Conservation (phyloP, 2,113 vertebrate genomes). For the Urocolius indicus region DNA sequence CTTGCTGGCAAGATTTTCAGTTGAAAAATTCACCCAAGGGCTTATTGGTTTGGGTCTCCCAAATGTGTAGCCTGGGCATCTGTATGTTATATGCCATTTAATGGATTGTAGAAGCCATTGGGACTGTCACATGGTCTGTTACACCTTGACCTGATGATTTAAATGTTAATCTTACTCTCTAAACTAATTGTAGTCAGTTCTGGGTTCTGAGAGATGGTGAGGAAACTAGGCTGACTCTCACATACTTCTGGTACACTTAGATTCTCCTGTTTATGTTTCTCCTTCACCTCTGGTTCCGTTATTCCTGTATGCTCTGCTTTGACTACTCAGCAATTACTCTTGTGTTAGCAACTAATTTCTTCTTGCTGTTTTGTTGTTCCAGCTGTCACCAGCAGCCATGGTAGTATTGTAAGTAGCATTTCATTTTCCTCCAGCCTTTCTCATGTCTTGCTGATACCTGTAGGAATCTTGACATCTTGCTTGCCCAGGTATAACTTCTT, state of each 20-base stretch:
- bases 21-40: not conserved
- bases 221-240: not conserved
- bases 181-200: not conserved
- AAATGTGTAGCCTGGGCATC: not conserved
- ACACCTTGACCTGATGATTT: not conserved
- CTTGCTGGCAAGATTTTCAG: not conserved
- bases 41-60: not conserved
- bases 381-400: not conserved
- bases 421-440: not conserved
- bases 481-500: not conserved
- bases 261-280: not conserved
- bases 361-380: not conserved
- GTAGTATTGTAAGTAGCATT: not conserved
- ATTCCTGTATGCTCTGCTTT: not conserved
- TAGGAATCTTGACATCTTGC: not conserved
- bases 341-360: not conserved
- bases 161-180: not conserved
- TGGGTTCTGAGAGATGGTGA: too few relatives aligned
- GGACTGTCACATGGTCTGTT: not conserved
- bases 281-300: not conserved
- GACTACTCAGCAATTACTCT: not conserved
- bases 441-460: not conserved
- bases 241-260: not conserved
- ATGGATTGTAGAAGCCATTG: not conserved
- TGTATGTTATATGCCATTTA: accelerated